Evolutionary conservation across 2,888 invertebrate species (phyloP), one percentile per base, ranked within the genome.

Genomic region (Autographa pulchrina): DNA sequence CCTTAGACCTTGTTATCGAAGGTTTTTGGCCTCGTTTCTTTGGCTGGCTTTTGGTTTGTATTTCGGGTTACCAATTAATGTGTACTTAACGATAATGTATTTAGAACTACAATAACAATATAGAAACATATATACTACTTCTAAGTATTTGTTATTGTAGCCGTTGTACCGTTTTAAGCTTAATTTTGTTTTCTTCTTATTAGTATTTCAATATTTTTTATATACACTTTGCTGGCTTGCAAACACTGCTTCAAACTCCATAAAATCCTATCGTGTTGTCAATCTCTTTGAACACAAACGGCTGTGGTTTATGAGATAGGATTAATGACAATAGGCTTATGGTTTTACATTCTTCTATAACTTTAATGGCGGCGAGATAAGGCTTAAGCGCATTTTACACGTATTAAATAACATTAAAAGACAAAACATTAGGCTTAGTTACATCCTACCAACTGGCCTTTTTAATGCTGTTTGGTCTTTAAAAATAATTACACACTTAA

Each of bases 331-430:
- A 77, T 31, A 62, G 41, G 9, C n/a, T 13, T 9, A 52, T 9
- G 52, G 60, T 56, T 70, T 54, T n/a, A 68, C 43, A 43, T 56
- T 64, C 54, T 11, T 35, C 52, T 41, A 52, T 68, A 65, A 70
- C 16, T 74, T 68, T 68, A 59, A 73, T 70, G 35, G 38, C 66
- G 0, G 14, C 18, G 13, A 35, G 74, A 77, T 77, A 70, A 70
- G 25, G 31, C 61, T 0, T n/a, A 6, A 43, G 0, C 43, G 7
- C 2, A 31, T 61, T 31, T 66, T 25, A 62, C 4, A 25, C 63
- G 0, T 32, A 25, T 25, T 14, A 6, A 38, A 16, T 8, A 60
- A 48, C 64, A 59, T 56, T 32, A 62, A 67, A 65, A 54, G 58
- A 16, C 7, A n/a, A 48, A 48, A 48, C 1, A 7, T n/a, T 48